A percentile compares a stretch with the other conserved stretches of the same genome.
These are phyloP conservation scores for Dromiciops gliroides DNA, from an alignment of 2,113 vertebrate genomes.

Conservation along the genomic window DNA sequence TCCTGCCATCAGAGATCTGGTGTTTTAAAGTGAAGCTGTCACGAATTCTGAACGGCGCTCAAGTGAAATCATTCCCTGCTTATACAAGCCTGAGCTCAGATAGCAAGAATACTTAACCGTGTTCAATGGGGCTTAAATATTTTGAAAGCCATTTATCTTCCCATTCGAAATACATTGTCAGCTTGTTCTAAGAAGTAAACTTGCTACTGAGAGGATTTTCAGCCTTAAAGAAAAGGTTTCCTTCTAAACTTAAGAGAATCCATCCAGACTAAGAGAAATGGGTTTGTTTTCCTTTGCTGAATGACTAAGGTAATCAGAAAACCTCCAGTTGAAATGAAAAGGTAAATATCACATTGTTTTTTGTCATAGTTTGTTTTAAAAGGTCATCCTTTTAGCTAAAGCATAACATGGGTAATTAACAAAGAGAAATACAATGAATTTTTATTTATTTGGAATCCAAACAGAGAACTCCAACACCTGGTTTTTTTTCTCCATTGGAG, in stretches of 20 bases:
- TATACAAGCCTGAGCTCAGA: conserved; percentile 46
- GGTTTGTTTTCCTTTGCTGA: background rate
- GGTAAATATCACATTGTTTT: conserved; percentile 18
- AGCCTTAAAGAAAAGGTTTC: conserved; percentile 13
- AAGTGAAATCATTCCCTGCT: conserved; percentile 64
- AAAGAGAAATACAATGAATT: conserved; percentile 20
- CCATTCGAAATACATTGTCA: conserved; percentile 58
- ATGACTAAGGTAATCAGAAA: background rate
- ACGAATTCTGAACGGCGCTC: conserved; percentile 70
- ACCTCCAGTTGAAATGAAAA: background rate
- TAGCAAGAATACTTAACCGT: conserved; percentile 57
- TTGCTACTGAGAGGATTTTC: conserved; percentile 50
- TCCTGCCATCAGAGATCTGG: conserved; percentile 41
- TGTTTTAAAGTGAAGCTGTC: conserved; percentile 70
- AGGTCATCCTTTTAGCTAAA: background rate
- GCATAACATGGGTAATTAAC: conserved; percentile 22
- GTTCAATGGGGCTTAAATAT: conserved; percentile 54
- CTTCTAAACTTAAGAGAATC: conserved; percentile 17
- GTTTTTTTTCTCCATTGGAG: background rate
- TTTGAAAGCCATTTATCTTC: conserved; percentile 74
- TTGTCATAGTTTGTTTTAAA: conserved; percentile 39
- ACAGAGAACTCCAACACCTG: background rate
- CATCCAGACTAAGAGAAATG: conserved; percentile 14
- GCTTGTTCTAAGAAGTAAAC: conserved; percentile 6
- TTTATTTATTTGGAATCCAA: conserved; percentile 13